A percentile compares a stretch with the other conserved stretches of the same genome.
Conservation (phyloP, 2,113 vertebrate genomes). For the Dromiciops gliroides region DNA sequence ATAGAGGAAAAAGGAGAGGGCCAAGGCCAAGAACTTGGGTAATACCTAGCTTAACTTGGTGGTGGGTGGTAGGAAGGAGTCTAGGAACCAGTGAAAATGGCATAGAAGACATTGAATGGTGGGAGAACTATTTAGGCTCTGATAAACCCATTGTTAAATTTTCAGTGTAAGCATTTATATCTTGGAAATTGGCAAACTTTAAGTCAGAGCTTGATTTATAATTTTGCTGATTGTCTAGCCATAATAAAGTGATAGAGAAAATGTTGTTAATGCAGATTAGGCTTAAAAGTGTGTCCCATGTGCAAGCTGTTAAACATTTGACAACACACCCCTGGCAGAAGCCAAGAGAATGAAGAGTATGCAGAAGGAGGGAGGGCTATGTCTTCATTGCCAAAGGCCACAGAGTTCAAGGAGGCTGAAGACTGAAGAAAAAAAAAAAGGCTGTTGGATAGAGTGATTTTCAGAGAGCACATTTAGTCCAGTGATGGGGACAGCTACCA, state of each 20-base stretch:
- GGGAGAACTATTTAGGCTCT: too few relatives aligned
- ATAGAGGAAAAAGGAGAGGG: background rate
- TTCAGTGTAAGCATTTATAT: background rate
- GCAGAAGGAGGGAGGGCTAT: background rate
- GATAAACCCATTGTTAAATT: background rate
- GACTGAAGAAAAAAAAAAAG: background rate
- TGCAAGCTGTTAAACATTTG: background rate
- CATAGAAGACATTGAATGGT: background rate
- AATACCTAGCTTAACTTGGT: background rate
- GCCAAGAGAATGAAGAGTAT: background rate
- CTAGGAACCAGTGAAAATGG: background rate
- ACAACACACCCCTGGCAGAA: background rate
- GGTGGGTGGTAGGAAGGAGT: background rate
- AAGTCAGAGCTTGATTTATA: background rate
- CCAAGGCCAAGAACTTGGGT: background rate
- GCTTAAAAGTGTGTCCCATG: background rate
- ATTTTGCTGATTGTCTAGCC: background rate
- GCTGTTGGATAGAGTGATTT: background rate
- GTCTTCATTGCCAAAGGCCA: background rate
- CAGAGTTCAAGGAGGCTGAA: background rate
- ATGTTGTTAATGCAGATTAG: background rate
- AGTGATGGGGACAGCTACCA: background rate
- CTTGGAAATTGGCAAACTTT: background rate
- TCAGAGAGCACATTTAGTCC: background rate
- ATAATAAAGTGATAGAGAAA: background rate